Evolutionary conservation across 2,888 invertebrate species (phyloP).

Genomic region (Lymantria dispar): DNA sequence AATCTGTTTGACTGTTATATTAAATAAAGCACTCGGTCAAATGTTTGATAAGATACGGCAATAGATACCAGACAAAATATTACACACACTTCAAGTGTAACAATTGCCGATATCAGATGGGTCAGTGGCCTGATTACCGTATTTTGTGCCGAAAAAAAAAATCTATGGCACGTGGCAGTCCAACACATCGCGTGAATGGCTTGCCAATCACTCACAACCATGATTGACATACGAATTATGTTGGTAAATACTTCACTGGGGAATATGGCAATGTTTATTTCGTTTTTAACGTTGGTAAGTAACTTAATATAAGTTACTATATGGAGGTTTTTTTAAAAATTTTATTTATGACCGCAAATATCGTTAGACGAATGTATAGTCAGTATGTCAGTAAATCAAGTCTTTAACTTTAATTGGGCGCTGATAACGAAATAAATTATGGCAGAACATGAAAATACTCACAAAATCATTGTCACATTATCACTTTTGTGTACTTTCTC

Average conservation of each 20-base stretch:
- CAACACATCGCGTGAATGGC: conserved; percentile 4
- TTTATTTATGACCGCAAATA: too few relatives aligned
- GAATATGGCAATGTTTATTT: neutral
- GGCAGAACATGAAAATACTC: too few relatives aligned
- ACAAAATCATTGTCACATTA: too few relatives aligned
- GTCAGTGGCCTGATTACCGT: conserved; percentile 30
- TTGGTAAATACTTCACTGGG: neutral
- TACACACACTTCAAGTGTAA: conserved; percentile 5
- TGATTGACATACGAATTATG: conserved; percentile 23
- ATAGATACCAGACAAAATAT: conserved; percentile 8
- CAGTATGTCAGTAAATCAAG: too few relatives aligned
- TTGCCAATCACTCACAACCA: conserved; percentile 21
- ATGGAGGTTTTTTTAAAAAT: too few relatives aligned
- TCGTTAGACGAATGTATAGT: too few relatives aligned
- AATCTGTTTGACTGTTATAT: neutral
- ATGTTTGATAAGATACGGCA: conserved; percentile 14
- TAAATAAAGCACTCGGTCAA: conserved; percentile 7
- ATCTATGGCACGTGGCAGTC: conserved; percentile 11
- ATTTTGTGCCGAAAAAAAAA: conserved; percentile 13
- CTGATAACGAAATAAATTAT: too few relatives aligned
- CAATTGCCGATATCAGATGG: conserved; percentile 18
- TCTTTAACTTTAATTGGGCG: too few relatives aligned
- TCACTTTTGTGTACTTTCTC: too few relatives aligned
- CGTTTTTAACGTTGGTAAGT: neutral
- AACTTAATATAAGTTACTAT: neutral